Evolutionary conservation across 2,888 invertebrate genomes (phyloP).

Genomic region (Hymenopus coronatus): DNA sequence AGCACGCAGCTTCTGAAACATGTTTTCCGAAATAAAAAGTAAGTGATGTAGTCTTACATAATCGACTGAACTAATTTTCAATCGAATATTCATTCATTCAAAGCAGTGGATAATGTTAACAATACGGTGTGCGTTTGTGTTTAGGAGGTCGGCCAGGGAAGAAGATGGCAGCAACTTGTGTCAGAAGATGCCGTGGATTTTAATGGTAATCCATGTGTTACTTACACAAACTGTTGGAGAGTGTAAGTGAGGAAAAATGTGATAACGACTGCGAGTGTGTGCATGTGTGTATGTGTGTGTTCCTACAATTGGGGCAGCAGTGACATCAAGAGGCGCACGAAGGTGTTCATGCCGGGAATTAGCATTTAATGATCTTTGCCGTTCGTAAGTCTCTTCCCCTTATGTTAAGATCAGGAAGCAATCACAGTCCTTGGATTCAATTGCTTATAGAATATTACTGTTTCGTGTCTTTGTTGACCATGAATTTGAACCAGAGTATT

Average conservation of each 20-base stretch:
- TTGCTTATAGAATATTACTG: background rate
- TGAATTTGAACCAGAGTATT: background rate
- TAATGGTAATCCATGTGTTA: background rate
- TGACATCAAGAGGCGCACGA: background rate
- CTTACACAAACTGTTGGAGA: background rate
- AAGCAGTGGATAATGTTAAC: background rate
- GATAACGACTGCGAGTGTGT: background rate
- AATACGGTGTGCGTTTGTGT: background rate
- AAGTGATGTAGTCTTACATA: no score
- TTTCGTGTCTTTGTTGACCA: background rate
- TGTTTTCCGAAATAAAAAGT: no score
- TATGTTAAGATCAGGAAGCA: background rate
- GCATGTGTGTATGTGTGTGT: background rate
- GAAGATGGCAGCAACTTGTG: background rate
- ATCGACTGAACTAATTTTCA: no score
- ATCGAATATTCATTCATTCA: no score
- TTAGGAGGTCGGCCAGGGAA: background rate
- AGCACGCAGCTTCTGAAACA: no score
- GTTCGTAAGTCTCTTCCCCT: background rate
- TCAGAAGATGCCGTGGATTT: background rate
- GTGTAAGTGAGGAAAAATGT: background rate
- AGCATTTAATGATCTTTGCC: background rate
- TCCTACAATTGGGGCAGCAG: background rate
- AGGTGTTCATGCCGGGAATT: background rate
- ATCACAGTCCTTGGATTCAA: background rate